Percentiles rank a stretch among this genome's conserved stretches.
Conservation (phyloP, 1,140 invertebrate species). For the Atta cephalotes region DNA sequence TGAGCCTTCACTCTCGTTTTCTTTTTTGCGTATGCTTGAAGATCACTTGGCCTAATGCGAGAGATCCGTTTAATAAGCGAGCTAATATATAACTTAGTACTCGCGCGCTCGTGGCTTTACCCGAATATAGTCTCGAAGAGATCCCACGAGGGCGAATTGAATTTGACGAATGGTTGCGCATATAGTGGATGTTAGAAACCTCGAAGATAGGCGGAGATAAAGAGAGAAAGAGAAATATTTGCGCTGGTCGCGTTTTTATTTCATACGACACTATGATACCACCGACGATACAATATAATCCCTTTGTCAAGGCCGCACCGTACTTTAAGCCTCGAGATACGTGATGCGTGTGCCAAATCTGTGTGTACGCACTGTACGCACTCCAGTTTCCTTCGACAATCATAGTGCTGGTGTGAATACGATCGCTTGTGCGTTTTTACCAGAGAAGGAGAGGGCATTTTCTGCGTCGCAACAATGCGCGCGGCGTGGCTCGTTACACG, state of each 20-base stretch:
- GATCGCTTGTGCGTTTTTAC: slow-evolving; percentile 45
- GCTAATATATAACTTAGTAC: slow-evolving; percentile 46
- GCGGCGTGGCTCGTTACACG: slow-evolving; percentile 28
- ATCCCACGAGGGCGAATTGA: slow-evolving; percentile 34
- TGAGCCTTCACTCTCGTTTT: slow-evolving; percentile 10
- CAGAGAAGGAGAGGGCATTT: slow-evolving; percentile 36
- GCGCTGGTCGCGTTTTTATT: slow-evolving; percentile 53
- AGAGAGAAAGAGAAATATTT: slow-evolving; percentile 8
- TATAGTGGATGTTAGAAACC: slow-evolving; percentile 28
- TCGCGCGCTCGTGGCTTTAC: slow-evolving; percentile 2
- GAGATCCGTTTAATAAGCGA: slow-evolving; percentile 40
- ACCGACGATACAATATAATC: slow-evolving; percentile 35
- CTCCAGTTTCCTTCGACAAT: slow-evolving; percentile 66
- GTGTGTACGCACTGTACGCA: background rate
- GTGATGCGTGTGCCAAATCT: slow-evolving; percentile 62
- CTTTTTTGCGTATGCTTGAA: slow-evolving; percentile 29
- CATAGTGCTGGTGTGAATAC: slow-evolving; percentile 58
- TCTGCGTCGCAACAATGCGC: background rate
- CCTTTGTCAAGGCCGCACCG: background rate
- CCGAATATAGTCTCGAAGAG: slow-evolving; percentile 5
- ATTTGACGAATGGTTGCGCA: slow-evolving; percentile 41
- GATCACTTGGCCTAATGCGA: slow-evolving; percentile 71
- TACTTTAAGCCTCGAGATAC: slow-evolving; percentile 29
- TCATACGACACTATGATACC: slow-evolving; percentile 52
- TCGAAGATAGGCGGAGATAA: background rate